Conservation (phyloP, 2,888 invertebrate genomes). For the Leucozona laternaria region DNA sequence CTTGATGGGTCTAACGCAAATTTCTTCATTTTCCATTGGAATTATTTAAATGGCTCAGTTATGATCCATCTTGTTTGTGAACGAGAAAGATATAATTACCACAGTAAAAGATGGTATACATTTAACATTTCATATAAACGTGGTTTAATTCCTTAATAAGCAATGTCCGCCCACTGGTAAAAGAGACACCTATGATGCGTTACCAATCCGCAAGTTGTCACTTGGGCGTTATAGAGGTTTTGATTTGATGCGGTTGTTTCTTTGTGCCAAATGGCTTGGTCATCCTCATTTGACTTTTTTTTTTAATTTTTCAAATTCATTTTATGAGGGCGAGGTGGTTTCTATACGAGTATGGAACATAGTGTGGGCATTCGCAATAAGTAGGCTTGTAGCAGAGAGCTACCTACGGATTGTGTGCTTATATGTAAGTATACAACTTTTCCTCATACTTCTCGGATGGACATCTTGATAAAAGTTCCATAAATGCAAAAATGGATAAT, state of each 20-base stretch:
- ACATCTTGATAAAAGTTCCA: not conserved
- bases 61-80: too few relatives aligned
- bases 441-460: not conserved
- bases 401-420: not conserved
- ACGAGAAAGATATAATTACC: not conserved
- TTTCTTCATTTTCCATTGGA: not conserved
- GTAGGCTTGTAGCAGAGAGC: not conserved
- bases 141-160: constrained; percentile 9
- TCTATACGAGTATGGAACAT: not conserved
- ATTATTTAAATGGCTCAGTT: not conserved
- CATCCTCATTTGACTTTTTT: not conserved
- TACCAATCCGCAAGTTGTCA: constrained; percentile 7
- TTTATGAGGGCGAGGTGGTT: constrained; percentile 15
- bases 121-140: not conserved
- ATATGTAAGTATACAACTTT: not conserved
- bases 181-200: constrained; percentile 1
- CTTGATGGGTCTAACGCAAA: not conserved
- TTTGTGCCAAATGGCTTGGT: constrained; percentile 3
- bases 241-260: not conserved
- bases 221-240: not conserved
- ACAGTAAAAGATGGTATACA: not conserved
- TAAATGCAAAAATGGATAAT: not conserved
- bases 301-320: not conserved
- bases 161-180: not conserved
- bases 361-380: not conserved